Base-by-base conservation (phyloP, 37 sponge, comb jelly and placozoan species). In the Spongilla lacustris region DNA sequence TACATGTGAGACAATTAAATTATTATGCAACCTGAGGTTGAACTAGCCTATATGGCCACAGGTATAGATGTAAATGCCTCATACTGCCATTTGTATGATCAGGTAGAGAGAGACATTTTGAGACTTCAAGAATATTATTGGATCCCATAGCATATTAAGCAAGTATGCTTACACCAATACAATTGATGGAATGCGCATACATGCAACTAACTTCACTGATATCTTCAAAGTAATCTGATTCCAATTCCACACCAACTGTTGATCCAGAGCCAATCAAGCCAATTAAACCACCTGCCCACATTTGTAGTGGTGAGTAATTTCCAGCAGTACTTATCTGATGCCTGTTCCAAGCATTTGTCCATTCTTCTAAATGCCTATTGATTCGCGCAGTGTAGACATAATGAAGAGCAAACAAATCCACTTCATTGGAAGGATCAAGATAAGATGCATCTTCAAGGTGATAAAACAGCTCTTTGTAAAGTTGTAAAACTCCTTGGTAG, bases 301-400 rank as follows among this genome's bases (percentile, higher is more conserved):
- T 26, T 48, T 81, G 82, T 6, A 81, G 4, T 67, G 82, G 82
- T 14, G 33, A 68, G 2, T 21, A 32, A 4, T 68, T 68, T 4
- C 66, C 5, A 1, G 4, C 46, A 6, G 70, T 68, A 6, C 79
- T 41, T 66, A 85, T 30, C 4, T 2, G 26, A 38, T 85, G 86
- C 4, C 29, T 50, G 36, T 85, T 77, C 86, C 86, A 85, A 66
- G 67, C 80, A 83, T 78, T 9, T 29, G 30, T 32, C 86, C 86
- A 85, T 66, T 25, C 22, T 6, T 2, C 32, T 22, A 85, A 14
- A 13, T 85, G 86, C 3, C 49, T 26, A 49, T 82, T 85, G 17
- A 85, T 85, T 4, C 80, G 3, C 6, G 41, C 34, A 11, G 83
- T 2, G 30, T 83, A 85, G 4, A 79, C 76, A 79, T 50, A 85